phyloP scores from a whole-genome alignment of 2,113 vertebrate species.

The Sorex fumeus region DNA sequence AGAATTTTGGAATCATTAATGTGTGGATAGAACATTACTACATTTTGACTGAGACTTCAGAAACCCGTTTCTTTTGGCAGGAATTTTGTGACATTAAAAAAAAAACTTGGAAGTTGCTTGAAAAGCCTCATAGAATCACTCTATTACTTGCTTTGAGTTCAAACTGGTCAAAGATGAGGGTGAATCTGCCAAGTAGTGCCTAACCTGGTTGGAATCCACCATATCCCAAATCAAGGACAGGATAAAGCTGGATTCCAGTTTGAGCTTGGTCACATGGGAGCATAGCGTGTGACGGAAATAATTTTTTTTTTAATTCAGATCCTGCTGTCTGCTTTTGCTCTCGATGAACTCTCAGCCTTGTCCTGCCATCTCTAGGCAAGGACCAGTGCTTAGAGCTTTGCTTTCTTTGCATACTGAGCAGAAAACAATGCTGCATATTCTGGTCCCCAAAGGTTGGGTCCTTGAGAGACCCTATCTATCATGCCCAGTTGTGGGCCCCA shows the following conservation, averaged over 20 bases:
- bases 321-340: fast-evolving
- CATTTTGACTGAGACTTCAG: conserved; percentile 88
- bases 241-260: background rate
- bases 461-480: background rate
- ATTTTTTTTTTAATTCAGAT: background rate
- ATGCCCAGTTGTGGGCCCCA: fast-evolving
- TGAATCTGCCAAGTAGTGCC: background rate
- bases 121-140: conserved; percentile 66
- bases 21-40: conserved; percentile 92
- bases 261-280: background rate
- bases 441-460: no score
- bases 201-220: no score
- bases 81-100: conserved; percentile 69
- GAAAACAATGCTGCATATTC: fast-evolving
- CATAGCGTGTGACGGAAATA: fast-evolving
- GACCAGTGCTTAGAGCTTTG: fast-evolving
- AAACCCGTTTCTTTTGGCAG: conserved; percentile 83
- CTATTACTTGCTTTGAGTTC: conserved; percentile 68
- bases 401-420: background rate
- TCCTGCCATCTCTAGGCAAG: background rate
- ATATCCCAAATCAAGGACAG: fast-evolving
- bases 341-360: fast-evolving
- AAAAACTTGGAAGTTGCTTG: conserved; percentile 69
- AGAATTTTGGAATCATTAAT: conserved; percentile 94
- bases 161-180: background rate